Evolutionary conservation across 1,140 invertebrate genomes (phyloP), one percentile per base, ranked within the genome.

Genomic region (Littorina saxatilis): DNA sequence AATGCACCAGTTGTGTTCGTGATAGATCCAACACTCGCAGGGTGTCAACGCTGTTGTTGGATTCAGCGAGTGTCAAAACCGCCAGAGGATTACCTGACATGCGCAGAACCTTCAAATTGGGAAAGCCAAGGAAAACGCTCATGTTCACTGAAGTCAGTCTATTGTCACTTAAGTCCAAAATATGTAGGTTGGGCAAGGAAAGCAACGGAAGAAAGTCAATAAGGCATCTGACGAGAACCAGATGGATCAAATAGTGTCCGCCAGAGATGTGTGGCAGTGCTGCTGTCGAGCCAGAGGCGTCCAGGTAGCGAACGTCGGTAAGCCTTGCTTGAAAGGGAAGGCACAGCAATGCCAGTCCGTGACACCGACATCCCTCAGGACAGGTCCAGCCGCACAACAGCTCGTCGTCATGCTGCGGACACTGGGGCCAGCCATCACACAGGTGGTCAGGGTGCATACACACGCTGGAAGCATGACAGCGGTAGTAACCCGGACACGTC

Each of bases 401-500:
- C n/a, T n/a, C n/a, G n/a, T n/a, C n/a, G n/a, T n/a, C n/a, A n/a
- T n/a, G n/a, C n/a, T n/a, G n/a, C n/a, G n/a, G n/a, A n/a, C n/a
- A n/a, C n/a, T n/a, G n/a, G n/a, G n/a, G n/a, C n/a, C n/a, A n/a
- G n/a, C n/a, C n/a, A n/a, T n/a, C n/a, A n/a, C n/a, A n/a, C n/a
- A n/a, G n/a, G n/a, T n/a, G n/a, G n/a, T n/a, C 35, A 15, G 55
- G 29, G 35, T 77, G 74, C 74, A 77, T 20, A 50, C 74, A 77
- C 50, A 77, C 74, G 43, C 13, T 37, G 20, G 74, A 77, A 3
- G n/a, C 15, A 0, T 52, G 74, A 61, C 74, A 77, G 17, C 5
- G 74, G 35, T 77, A 77, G 32, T 58, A 77, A 2, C 72, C 72
- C 20, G n/a, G 35, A 74, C 72, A n/a, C n/a, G n/a, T n/a, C n/a